Percentiles rank a stretch among this genome's conserved stretches.
Evolutionary conservation across 2,113 vertebrate species (phyloP).

Genomic region (Semicossyphus pulcher): DNA sequence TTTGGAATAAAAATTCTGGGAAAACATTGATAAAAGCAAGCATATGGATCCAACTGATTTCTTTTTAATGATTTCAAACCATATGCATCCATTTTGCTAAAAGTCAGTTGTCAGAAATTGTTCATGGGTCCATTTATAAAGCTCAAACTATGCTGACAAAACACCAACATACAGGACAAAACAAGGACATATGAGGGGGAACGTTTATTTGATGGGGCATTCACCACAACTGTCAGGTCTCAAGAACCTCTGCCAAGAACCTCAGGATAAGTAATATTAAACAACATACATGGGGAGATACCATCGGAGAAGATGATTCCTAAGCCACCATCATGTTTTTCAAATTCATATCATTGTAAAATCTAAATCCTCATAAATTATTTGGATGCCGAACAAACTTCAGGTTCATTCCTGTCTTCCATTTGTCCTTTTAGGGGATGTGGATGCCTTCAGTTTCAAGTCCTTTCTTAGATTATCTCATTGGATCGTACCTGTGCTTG

Average conservation of each 20-base stretch:
- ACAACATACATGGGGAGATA: background rate
- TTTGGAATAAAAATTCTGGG: no score
- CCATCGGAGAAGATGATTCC: background rate
- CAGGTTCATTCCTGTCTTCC: background rate
- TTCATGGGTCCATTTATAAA: no score
- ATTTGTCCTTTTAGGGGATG: slow-evolving; percentile 1
- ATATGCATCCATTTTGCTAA: background rate
- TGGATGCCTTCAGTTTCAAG: background rate
- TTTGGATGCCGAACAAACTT: background rate
- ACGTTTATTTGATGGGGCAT: background rate
- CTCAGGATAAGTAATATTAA: background rate
- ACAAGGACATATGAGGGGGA: background rate
- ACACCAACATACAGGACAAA: background rate
- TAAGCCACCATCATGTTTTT: background rate
- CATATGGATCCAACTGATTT: background rate
- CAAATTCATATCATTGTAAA: background rate
- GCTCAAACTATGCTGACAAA: background rate
- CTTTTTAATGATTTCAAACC: background rate
- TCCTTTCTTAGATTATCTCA: background rate
- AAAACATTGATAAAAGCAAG: no score
- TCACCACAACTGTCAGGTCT: background rate
- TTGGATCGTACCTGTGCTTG: background rate
- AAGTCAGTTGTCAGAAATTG: no score
- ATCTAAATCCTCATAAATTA: slow-evolving; percentile 13
- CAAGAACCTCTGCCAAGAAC: background rate